A percentile compares a stretch with the other conserved stretches of the same genome.
Evolutionary conservation across 2,113 vertebrate species (phyloP).

Genomic region (Pangasianodon hypophthalmus): DNA sequence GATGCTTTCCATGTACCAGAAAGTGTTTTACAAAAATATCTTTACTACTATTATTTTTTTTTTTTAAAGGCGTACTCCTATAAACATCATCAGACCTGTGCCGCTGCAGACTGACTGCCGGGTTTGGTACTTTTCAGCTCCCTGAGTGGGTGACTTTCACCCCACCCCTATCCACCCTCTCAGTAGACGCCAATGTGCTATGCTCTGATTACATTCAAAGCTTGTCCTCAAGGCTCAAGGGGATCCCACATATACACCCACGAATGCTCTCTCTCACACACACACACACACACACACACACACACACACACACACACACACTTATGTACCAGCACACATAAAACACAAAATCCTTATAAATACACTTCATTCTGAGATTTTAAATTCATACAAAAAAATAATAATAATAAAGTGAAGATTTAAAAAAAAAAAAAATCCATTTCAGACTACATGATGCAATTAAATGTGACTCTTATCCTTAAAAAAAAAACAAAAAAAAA

Average conservation of each 20-base stretch:
- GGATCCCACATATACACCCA: constrained; percentile 37
- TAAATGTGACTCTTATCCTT: not conserved
- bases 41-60: not conserved
- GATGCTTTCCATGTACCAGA: not conserved
- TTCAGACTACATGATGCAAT: not conserved
- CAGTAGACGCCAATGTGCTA: constrained; percentile 45
- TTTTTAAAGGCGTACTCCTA: not conserved
- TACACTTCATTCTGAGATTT: constrained; percentile 4
- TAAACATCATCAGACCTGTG: not conserved
- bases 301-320: constrained; percentile 3
- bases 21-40: not conserved
- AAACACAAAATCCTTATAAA: not conserved
- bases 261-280: not conserved
- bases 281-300: not conserved
- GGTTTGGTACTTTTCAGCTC: not conserved
- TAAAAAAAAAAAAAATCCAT: not conserved
- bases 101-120: not conserved
- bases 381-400: not conserved
- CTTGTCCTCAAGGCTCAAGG: constrained; percentile 18
- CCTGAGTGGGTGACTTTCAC: not conserved
- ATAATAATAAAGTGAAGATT: not conserved
- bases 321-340: not conserved
- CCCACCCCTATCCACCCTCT: not conserved
- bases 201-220: constrained; percentile 52
- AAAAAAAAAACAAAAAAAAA: not conserved